These are phyloP conservation scores for Typhlichthys subterraneus DNA, from an alignment of 2,797 vertebrate species.

Conservation along the genomic window DNA sequence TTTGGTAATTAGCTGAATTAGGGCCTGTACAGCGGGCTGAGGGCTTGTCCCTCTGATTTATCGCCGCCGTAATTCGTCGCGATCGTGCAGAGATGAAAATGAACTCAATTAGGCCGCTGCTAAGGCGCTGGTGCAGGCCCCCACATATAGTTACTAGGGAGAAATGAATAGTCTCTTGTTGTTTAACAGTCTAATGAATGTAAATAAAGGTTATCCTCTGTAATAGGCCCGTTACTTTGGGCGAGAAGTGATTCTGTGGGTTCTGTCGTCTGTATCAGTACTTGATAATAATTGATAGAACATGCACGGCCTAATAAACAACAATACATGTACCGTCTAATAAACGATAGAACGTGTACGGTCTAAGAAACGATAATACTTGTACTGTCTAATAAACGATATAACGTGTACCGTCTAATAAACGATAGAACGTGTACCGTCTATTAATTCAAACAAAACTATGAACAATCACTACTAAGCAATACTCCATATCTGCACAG, in stretches of 20 bases:
- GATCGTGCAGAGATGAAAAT: slow-evolving; percentile 99
- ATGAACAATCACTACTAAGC: background rate
- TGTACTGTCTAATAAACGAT: too few relatives aligned
- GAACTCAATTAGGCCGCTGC: slow-evolving; percentile 99
- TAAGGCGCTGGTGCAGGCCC: slow-evolving; percentile 93
- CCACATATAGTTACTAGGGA: slow-evolving; percentile 93
- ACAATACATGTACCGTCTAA: too few relatives aligned
- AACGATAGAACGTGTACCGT: too few relatives aligned
- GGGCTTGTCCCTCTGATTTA: slow-evolving; percentile 99
- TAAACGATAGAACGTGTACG: too few relatives aligned
- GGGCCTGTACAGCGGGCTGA: slow-evolving; percentile 84
- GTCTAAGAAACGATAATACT: too few relatives aligned
- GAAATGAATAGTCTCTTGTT: slow-evolving; percentile 98
- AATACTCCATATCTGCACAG: background rate
- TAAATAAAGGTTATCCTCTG: slow-evolving; percentile 99
- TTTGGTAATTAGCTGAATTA: slow-evolving; percentile 99
- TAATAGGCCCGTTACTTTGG: slow-evolving; percentile 86
- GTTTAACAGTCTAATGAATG: slow-evolving; percentile 99
- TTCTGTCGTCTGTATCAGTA: slow-evolving; percentile 38
- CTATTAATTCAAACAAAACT: background rate
- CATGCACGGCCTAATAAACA: background rate
- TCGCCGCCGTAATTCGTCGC: slow-evolving; percentile 98
- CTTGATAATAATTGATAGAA: background rate
- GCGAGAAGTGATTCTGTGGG: slow-evolving; percentile 54
- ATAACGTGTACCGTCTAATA: too few relatives aligned